Percentiles rank a stretch among this genome's conserved stretches.
These are phyloP conservation scores for Pseudomyrmex concolor DNA, from an alignment of 1,140 invertebrate species.

Conservation along the genomic window DNA sequence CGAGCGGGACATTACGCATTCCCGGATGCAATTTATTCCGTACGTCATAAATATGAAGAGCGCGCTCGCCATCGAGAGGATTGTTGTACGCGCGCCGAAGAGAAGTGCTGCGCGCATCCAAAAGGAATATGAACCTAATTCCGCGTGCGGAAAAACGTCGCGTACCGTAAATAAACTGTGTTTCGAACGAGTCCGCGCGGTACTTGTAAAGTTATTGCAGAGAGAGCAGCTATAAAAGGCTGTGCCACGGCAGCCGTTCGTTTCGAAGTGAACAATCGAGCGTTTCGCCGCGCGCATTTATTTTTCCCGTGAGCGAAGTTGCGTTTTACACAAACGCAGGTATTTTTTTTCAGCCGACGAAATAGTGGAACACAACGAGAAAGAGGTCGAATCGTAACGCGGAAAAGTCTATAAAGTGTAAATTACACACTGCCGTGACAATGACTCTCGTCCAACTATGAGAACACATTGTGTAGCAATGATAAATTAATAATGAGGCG, in stretches of 20 bases:
- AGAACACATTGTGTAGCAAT: too few species aligned
- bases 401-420: too few species aligned
- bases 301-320: background rate
- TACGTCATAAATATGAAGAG: slow-evolving; percentile 26
- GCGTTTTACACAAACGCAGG: background rate
- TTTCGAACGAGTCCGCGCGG: slow-evolving; percentile 3
- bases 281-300: background rate
- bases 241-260: background rate
- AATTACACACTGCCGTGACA: too few species aligned
- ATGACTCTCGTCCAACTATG: too few species aligned
- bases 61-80: background rate
- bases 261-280: background rate
- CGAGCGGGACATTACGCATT: background rate
- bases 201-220: background rate
- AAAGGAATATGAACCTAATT: slow-evolving; percentile 5
- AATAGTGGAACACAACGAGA: background rate
- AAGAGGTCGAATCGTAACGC: too few species aligned
- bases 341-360: slow-evolving; percentile 21
- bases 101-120: background rate
- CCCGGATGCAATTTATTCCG: slow-evolving; percentile 23
- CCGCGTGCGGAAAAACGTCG: background rate
- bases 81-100: background rate
- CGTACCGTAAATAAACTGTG: slow-evolving; percentile 26
- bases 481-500: too few species aligned
- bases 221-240: background rate